Evolutionary conservation across 1,140 invertebrate genomes (phyloP).

Genomic region (Drosophila parabipectinata): DNA sequence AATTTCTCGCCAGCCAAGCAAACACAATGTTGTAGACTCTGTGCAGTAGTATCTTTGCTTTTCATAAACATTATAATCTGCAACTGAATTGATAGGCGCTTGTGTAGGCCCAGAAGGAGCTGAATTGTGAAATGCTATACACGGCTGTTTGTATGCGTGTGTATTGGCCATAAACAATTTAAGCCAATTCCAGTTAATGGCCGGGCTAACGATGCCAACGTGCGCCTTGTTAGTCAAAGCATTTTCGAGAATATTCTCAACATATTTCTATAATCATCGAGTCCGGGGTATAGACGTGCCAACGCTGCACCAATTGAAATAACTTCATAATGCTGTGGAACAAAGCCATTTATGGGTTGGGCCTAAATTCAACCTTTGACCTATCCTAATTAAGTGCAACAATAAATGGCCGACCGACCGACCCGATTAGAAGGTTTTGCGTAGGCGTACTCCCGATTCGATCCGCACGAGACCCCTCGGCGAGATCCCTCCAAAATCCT

Average conservation of each 20-base stretch:
- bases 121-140: slow-evolving; percentile 19
- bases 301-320: slow-evolving; percentile 32
- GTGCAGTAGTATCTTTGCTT: not conserved
- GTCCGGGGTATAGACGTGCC: slow-evolving; percentile 26
- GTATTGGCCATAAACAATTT: slow-evolving; percentile 42
- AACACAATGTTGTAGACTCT: slow-evolving; percentile 24
- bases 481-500: slow-evolving; percentile 7
- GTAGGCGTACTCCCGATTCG: slow-evolving; percentile 28
- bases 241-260: slow-evolving; percentile 28
- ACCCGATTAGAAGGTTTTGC: slow-evolving; percentile 18
- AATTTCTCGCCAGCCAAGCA: not conserved
- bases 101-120: slow-evolving; percentile 6
- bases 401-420: slow-evolving; percentile 44
- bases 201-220: slow-evolving; percentile 34
- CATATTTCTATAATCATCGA: slow-evolving; percentile 47
- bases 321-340: not conserved
- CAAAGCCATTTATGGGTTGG: slow-evolving; percentile 9
- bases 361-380: slow-evolving; percentile 5
- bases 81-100: slow-evolving; percentile 17
- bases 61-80: slow-evolving; percentile 34
- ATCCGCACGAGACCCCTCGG: slow-evolving; percentile 41
- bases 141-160: slow-evolving; percentile 2
- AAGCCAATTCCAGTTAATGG: slow-evolving; percentile 49
- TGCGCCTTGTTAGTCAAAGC: slow-evolving; percentile 44
- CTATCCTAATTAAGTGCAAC: slow-evolving; percentile 53